Base-by-base conservation (phyloP, 2,113 vertebrate genomes). In the Glaucomys volans region DNA sequence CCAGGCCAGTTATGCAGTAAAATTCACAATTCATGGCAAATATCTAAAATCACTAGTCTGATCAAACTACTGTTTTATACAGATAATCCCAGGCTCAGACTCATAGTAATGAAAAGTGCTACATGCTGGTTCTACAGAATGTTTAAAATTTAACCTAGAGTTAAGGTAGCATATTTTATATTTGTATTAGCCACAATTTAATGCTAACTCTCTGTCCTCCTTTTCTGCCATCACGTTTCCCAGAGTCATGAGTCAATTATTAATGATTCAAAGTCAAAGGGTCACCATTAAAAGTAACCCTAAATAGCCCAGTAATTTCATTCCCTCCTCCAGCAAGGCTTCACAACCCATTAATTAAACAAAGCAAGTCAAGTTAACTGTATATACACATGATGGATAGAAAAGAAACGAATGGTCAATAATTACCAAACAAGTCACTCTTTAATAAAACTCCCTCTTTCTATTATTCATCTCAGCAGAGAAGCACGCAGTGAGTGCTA, bases 21-120 rank as follows among this genome's bases (percentile, higher is more conserved):
- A 95, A n/a, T 17, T 85, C 54, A 86, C 20, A 92, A 69, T 90
- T 88, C 13, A 32, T 52, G 47, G 50, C 72, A 44, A 87, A 85
- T 24, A 71, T 40, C 30, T 66, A 83, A 90, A 74, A 92, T 11
- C 16, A 79, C 44, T 59, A 32, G 50, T 40, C 67, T 66, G 37
- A 28, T 35, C n/a, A 69, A 95, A 54, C 47, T 35, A 37, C 7
- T 87, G 4, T 71, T 76, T 82, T 52, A 77, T 40, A 47, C 20
- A 30, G 47, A 14, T 50, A 42, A 64, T 52, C 5, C 28, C 62
- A 66, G 57, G 22, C 17, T 50, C 20, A 79, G 37, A 42, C 13
- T 85, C 71, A 35, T 2, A 42, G 8, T 54, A 66, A 64, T 3
- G 42, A 11, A 59, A 50, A 59, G 20, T 8, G 44, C 44, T 47